A percentile compares a stretch with the other conserved stretches of the same genome.
These are phyloP conservation scores for Tenebrio molitor DNA, from an alignment of 1,140 invertebrate genomes.

Conservation along the genomic window DNA sequence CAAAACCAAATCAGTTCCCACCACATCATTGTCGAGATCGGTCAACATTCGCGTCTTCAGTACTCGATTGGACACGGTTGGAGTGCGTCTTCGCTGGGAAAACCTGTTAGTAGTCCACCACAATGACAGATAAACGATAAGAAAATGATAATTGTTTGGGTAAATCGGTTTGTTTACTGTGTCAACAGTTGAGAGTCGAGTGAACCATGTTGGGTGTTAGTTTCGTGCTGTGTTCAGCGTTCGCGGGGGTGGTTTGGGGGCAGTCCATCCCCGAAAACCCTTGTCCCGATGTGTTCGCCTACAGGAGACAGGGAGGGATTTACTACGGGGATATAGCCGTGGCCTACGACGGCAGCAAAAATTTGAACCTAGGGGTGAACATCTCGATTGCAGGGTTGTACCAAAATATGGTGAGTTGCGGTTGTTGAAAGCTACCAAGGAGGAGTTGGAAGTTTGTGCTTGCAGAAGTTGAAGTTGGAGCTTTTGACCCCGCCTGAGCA, in stretches of 20 bases:
- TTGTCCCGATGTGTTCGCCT: conserved; percentile 54
- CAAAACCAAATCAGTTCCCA: no score
- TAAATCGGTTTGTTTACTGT: no score
- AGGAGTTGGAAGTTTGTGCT: conserved; percentile 4
- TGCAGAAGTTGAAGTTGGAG: conserved; percentile 54
- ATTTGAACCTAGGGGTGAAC: conserved; percentile 51
- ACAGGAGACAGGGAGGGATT: conserved; percentile 39
- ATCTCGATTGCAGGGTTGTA: conserved; percentile 54
- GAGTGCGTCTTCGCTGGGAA: not conserved
- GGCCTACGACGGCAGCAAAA: conserved; percentile 54
- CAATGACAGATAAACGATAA: not conserved
- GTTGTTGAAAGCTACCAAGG: conserved; percentile 25
- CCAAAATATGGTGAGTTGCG: conserved; percentile 45
- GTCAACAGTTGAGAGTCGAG: no score
- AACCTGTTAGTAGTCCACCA: not conserved
- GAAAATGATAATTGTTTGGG: not conserved
- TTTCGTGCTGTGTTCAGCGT: not conserved
- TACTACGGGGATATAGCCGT: conserved; percentile 50
- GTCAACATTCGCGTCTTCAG: not conserved
- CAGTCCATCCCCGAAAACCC: conserved; percentile 51
- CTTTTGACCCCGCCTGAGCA: conserved; percentile 47
- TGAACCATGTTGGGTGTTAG: not conserved
- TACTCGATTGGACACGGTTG: not conserved
- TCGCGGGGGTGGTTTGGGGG: not conserved
- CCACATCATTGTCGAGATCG: no score